phyloP scores from a whole-genome alignment of 2,888 invertebrate genomes.

The Papilio gigon region DNA sequence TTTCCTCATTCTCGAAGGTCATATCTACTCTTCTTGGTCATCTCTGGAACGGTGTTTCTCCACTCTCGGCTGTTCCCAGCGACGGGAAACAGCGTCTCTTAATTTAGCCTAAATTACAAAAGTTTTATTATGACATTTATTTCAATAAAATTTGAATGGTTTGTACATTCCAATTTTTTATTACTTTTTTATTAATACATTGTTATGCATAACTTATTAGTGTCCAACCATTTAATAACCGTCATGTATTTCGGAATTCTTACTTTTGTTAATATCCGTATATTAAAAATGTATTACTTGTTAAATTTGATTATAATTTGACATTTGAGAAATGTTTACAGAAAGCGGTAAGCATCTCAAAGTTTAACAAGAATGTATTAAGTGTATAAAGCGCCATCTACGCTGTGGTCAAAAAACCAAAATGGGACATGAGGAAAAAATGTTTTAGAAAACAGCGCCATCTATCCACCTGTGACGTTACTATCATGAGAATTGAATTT shows the following conservation, averaged over 20 bases:
- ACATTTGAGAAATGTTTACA: neutral
- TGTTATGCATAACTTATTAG: neutral
- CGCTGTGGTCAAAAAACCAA: neutral
- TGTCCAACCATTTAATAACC: neutral
- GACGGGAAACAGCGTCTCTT: no score
- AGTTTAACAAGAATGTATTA: no score
- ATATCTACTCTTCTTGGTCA: no score
- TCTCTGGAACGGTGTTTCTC: no score
- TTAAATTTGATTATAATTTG: neutral
- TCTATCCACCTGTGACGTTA: constrained; percentile 6
- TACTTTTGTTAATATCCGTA: neutral
- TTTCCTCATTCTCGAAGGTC: no score
- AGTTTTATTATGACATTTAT: neutral
- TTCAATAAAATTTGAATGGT: neutral
- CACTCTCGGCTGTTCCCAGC: no score
- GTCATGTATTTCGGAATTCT: neutral
- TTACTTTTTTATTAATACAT: neutral
- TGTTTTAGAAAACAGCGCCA: constrained; percentile 18
- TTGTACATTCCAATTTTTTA: neutral
- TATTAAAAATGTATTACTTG: no score
- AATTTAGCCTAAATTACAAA: neutral
- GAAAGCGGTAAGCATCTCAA: neutral
- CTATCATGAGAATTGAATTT: neutral
- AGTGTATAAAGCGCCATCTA: constrained; percentile 21
- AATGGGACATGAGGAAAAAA: neutral